A percentile compares a stretch with the other conserved stretches of the same genome.
Evolutionary conservation across 2,113 vertebrate species (phyloP).

Genomic region (Silurus asotus): DNA sequence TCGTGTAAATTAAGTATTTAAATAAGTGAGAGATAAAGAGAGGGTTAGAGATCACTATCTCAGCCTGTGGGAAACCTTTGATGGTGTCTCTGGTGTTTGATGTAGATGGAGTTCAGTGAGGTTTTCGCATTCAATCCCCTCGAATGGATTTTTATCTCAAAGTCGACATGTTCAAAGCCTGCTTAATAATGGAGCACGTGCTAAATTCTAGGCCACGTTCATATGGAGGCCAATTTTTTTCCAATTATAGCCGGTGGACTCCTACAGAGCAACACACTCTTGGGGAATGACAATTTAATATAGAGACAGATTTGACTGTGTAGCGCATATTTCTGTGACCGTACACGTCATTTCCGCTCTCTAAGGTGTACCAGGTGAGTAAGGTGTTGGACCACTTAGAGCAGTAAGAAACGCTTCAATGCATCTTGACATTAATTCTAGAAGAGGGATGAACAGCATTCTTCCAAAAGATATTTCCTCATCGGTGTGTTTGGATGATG

Average conservation of each 20-base stretch:
- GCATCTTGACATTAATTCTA: neutral
- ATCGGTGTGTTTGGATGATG: neutral
- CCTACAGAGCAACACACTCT: constrained; percentile 29
- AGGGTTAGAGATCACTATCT: constrained; percentile 32
- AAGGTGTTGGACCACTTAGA: too few species aligned
- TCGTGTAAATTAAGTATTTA: constrained; percentile 51
- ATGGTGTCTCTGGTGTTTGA: constrained; percentile 45
- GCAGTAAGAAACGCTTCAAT: neutral
- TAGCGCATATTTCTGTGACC: constrained; percentile 24
- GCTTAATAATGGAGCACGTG: constrained; percentile 50
- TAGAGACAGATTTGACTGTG: constrained; percentile 1
- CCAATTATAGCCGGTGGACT: constrained; percentile 40
- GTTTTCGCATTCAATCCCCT: constrained; percentile 46
- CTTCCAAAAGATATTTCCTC: neutral
- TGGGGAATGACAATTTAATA: constrained; percentile 24
- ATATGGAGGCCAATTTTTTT: constrained; percentile 34
- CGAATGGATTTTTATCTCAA: constrained; percentile 48
- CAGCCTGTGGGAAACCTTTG: constrained; percentile 44
- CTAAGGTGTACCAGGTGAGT: constrained; percentile 13
- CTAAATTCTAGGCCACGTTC: constrained; percentile 40
- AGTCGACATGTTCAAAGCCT: constrained; percentile 49
- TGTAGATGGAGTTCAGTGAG: constrained; percentile 45
- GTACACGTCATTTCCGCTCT: constrained; percentile 1
- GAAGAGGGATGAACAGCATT: neutral
- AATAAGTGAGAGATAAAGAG: constrained; percentile 32